Conservation (phyloP, 2,888 invertebrate genomes). For the Halictus ligatus region DNA sequence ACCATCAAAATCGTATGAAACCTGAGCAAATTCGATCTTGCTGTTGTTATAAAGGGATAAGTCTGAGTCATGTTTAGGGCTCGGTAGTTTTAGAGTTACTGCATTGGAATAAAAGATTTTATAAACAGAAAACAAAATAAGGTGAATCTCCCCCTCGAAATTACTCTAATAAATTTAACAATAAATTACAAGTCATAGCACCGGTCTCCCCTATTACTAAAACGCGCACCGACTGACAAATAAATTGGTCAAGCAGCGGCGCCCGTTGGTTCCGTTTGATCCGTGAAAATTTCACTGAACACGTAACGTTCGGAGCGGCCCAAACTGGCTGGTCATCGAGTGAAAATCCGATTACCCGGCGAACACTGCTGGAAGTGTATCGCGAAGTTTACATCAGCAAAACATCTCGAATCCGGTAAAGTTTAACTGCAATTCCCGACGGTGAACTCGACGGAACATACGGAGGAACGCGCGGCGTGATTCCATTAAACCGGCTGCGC, state of each 20-base stretch:
- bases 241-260: not conserved
- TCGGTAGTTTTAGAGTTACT: too few species aligned
- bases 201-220: not conserved
- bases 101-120: too few species aligned
- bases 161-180: too few species aligned
- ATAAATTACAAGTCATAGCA: too few species aligned
- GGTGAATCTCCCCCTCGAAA: too few species aligned
- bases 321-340: conserved; percentile 17
- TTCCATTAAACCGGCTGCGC: conserved; percentile 62
- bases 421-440: conserved; percentile 50
- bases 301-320: not conserved
- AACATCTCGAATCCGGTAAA: conserved; percentile 35
- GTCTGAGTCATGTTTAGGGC: too few species aligned
- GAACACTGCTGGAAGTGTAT: conserved; percentile 30
- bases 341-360: conserved; percentile 41
- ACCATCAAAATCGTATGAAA: too few species aligned
- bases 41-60: too few species aligned
- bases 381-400: conserved; percentile 37
- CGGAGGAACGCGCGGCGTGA: conserved; percentile 44
- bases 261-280: not conserved
- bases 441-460: conserved; percentile 26
- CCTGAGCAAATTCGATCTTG: too few species aligned
- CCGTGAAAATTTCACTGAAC: not conserved
- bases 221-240: not conserved
- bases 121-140: too few species aligned